Evolutionary conservation across 2,888 invertebrate genomes (phyloP).

Genomic region (Sinodicranocentrus sp.): DNA sequence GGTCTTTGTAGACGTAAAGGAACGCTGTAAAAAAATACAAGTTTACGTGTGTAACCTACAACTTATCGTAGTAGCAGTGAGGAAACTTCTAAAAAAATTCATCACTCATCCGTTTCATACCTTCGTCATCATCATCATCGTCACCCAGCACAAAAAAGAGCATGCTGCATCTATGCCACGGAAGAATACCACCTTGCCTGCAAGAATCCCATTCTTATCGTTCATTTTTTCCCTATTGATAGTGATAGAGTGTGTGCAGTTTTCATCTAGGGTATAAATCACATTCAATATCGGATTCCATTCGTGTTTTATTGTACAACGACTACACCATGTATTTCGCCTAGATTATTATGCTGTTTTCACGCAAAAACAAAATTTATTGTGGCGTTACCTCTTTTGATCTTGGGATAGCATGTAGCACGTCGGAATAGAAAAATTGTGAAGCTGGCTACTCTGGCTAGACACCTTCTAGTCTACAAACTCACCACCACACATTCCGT

Average conservation of each 20-base stretch:
- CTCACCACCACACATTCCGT: not conserved
- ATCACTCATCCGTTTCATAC: not conserved
- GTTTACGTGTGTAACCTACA: slow-evolving; percentile 24
- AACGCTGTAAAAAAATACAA: not conserved
- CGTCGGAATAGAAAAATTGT: no score
- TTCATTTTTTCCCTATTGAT: not conserved
- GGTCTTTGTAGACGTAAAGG: no score
- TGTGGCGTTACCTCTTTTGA: no score
- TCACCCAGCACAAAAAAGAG: not conserved
- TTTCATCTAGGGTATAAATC: not conserved
- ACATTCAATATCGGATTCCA: slow-evolving; percentile 3
- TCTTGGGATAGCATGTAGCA: no score
- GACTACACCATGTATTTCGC: not conserved
- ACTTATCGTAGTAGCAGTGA: no score
- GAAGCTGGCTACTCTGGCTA: not conserved
- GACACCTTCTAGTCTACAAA: slow-evolving; percentile 1
- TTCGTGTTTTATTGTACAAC: not conserved
- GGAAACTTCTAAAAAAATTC: slow-evolving; percentile 4
- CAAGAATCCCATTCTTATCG: not conserved
- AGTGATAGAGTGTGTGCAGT: not conserved
- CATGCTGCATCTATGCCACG: no score
- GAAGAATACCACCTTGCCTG: no score
- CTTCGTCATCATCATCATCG: not conserved
- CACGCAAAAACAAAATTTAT: no score
- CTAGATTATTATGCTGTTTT: no score